Conservation (phyloP, 2,113 vertebrate genomes). For the Nymphicus hollandicus region DNA sequence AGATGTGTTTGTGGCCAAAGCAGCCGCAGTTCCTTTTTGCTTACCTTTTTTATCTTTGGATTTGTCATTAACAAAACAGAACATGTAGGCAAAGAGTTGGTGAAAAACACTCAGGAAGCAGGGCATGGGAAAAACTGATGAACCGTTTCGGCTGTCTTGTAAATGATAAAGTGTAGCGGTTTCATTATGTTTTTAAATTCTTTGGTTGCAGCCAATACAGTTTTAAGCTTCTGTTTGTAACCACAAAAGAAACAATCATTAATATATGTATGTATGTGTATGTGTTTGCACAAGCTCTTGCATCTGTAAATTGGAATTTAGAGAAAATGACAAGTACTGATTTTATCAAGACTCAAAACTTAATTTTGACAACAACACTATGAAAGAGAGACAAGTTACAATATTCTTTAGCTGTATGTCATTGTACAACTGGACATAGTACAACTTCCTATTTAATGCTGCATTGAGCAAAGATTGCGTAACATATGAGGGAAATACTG, state of each 20-base stretch:
- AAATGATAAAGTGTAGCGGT: neutral
- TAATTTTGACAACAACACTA: neutral
- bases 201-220: neutral
- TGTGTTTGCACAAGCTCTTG: neutral
- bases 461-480: neutral
- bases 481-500: neutral
- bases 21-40: neutral
- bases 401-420: neutral
- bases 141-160: neutral
- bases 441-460: neutral
- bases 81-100: neutral
- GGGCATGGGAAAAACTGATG: neutral
- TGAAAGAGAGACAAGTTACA: neutral
- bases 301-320: neutral
- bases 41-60: neutral
- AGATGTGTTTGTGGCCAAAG: neutral
- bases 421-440: neutral
- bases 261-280: rapidly evolving
- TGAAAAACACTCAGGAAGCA: neutral
- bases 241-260: neutral
- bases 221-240: neutral
- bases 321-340: neutral
- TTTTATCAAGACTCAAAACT: neutral
- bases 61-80: neutral
- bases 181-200: neutral